Conservation (phyloP, 2,888 invertebrate species). For the Mantis religiosa region DNA sequence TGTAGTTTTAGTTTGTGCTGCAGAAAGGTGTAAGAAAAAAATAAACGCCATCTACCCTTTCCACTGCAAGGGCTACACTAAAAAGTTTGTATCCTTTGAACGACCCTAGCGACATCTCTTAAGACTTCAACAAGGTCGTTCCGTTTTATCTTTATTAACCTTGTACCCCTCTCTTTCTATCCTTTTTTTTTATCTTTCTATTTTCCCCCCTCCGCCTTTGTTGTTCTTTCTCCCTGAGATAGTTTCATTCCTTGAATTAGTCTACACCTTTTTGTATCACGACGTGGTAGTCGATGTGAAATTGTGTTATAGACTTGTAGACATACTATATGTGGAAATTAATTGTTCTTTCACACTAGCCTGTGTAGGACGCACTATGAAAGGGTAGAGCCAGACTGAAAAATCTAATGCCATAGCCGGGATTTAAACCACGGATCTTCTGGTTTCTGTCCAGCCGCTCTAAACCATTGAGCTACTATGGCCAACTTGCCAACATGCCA, state of each 20-base stretch:
- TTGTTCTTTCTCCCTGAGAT: background rate
- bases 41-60: background rate
- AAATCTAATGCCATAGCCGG: too few species aligned
- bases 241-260: background rate
- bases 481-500: too few species aligned
- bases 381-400: too few species aligned
- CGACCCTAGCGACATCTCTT: background rate
- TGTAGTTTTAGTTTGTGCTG: background rate
- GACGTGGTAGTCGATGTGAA: too few species aligned
- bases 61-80: background rate
- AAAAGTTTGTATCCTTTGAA: background rate
- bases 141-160: constrained; percentile 15
- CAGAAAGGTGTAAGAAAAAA: background rate
- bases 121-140: constrained; percentile 18
- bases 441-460: too few species aligned
- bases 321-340: too few species aligned
- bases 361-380: too few species aligned
- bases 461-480: too few species aligned
- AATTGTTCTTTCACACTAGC: too few species aligned
- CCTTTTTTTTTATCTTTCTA: background rate
- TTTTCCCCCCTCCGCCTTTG: background rate
- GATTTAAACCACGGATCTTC: too few species aligned
- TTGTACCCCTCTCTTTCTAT: background rate
- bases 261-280: background rate
- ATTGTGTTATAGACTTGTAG: too few species aligned